phyloP scores from a whole-genome alignment of 2,797 vertebrate genomes.

The Eulemur coronatus region DNA sequence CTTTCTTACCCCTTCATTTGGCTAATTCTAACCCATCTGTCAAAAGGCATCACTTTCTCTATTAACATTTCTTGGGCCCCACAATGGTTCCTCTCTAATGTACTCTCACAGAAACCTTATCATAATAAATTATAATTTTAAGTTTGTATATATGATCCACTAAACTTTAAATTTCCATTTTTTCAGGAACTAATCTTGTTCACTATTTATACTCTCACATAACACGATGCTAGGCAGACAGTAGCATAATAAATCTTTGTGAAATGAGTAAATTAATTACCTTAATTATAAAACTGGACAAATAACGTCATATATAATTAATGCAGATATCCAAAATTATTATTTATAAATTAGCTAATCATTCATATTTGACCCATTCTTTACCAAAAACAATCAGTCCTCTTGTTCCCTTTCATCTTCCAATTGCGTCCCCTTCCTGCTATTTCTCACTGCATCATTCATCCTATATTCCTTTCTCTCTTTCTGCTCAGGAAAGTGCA shows the following conservation, averaged over 20 bases:
- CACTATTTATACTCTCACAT: background rate
- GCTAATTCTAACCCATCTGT: background rate
- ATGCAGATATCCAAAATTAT: background rate
- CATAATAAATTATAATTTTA: conserved; percentile 24
- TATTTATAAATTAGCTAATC: conserved; percentile 25
- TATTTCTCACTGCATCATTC: background rate
- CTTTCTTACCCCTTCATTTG: background rate
- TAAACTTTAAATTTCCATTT: conserved; percentile 17
- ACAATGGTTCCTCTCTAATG: background rate
- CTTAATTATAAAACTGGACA: background rate
- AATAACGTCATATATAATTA: background rate
- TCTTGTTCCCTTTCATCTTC: background rate
- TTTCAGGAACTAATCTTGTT: background rate
- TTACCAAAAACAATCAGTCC: background rate
- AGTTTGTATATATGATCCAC: background rate
- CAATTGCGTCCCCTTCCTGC: background rate
- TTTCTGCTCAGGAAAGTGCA: background rate
- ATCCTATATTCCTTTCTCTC: background rate
- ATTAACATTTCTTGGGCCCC: background rate
- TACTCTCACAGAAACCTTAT: background rate
- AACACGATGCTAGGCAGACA: background rate
- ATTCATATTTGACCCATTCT: conserved; percentile 10
- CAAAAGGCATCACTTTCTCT: background rate
- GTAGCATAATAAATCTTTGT: background rate
- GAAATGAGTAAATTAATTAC: background rate